Conservation (phyloP, 2,888 invertebrate species). For the Drosophila hawaiiensis region DNA sequence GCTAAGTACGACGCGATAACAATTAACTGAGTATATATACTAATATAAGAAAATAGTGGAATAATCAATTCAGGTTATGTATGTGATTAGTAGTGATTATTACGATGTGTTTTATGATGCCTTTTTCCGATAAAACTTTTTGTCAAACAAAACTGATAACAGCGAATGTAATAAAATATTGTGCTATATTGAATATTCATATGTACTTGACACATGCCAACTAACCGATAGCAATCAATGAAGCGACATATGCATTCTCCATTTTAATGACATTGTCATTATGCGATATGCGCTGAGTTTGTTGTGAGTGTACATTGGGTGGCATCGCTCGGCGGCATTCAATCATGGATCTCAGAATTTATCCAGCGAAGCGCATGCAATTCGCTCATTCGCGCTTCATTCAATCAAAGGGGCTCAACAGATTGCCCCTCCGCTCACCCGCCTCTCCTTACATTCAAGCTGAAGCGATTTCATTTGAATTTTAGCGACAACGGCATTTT, state of each 20-base stretch:
- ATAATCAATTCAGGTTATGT: background rate
- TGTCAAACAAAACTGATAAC: background rate
- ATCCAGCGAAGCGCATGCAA: constrained; percentile 58
- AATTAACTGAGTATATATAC: background rate
- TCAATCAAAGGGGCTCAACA: constrained; percentile 75
- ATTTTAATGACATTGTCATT: constrained; percentile 30
- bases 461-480: constrained; percentile 80
- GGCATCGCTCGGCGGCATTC: constrained; percentile 40
- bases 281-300: background rate
- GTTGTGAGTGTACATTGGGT: constrained; percentile 13
- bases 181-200: background rate
- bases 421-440: constrained; percentile 79
- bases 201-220: background rate
- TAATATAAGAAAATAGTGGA: background rate
- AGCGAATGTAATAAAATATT: background rate
- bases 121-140: background rate
- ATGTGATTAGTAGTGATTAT: background rate
- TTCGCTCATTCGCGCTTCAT: constrained; percentile 68
- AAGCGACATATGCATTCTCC: constrained; percentile 1
- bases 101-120: background rate
- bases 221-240: constrained; percentile 12
- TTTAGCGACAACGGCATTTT: constrained; percentile 70
- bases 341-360: constrained; percentile 41
- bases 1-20: background rate
- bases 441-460: constrained; percentile 71